Evolutionary conservation across 2,797 vertebrate species (phyloP).

Genomic region (Steatocranus sp.): DNA sequence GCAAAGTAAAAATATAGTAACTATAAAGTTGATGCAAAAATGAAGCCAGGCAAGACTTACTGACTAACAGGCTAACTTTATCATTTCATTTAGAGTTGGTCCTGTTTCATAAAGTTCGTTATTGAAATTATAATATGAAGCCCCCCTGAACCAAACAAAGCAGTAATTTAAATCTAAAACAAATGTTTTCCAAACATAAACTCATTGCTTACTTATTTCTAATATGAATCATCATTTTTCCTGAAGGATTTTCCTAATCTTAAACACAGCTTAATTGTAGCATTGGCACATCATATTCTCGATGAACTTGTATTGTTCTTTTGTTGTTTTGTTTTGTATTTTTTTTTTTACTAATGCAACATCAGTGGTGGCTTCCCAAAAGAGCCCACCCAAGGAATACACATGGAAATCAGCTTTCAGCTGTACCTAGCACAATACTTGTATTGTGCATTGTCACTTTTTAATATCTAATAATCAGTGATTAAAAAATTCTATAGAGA

Average conservation of each 20-base stretch:
- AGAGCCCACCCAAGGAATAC: not conserved
- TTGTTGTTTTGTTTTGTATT: not conserved
- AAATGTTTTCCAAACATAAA: not conserved
- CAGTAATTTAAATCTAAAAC: not conserved
- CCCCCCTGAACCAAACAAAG: not conserved
- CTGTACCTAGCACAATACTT: not conserved
- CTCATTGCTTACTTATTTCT: not conserved
- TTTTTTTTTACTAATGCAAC: not conserved
- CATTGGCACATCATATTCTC: not conserved
- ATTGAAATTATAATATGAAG: not conserved
- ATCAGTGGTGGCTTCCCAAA: not conserved
- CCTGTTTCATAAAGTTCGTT: not conserved
- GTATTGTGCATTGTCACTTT: not conserved
- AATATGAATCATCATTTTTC: not conserved
- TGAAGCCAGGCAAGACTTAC: not conserved
- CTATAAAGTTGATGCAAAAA: not conserved
- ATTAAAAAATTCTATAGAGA: not conserved
- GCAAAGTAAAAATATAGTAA: not conserved
- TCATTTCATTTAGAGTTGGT: not conserved
- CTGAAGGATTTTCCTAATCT: not conserved
- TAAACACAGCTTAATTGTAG: not conserved
- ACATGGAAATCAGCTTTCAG: not conserved
- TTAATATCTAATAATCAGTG: not conserved
- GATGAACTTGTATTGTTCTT: fast-evolving
- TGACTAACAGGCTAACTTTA: not conserved